phyloP scores from a whole-genome alignment of 2,888 invertebrate genomes.

The Dorcus hopei region DNA sequence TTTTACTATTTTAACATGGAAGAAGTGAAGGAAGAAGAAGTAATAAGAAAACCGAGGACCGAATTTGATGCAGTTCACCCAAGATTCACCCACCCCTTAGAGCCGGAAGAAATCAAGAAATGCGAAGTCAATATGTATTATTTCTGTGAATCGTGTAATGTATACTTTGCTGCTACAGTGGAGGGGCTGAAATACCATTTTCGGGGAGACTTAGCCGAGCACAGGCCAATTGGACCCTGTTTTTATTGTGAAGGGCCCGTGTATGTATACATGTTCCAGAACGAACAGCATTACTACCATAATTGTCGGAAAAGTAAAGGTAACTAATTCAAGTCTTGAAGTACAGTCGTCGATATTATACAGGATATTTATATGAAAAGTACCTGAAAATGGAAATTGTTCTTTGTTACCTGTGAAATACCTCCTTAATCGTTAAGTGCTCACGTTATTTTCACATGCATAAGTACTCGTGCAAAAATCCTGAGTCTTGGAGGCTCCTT shows the following conservation, averaged over 20 bases:
- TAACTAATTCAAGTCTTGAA: constrained; percentile 3
- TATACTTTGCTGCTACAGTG: constrained; percentile 40
- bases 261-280: constrained; percentile 38
- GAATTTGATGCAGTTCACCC: constrained; percentile 45
- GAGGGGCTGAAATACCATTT: constrained; percentile 39
- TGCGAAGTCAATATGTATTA: constrained; percentile 39
- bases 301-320: constrained; percentile 31
- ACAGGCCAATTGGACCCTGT: constrained; percentile 37
- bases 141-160: constrained; percentile 38
- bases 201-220: constrained; percentile 34
- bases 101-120: constrained; percentile 32
- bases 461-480: too few species aligned
- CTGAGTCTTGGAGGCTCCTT: too few species aligned
- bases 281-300: constrained; percentile 35
- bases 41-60: constrained; percentile 12
- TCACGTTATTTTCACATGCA: too few species aligned
- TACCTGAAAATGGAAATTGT: too few species aligned
- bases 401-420: too few species aligned
- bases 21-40: not conserved
- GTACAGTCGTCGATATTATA: constrained; percentile 4
- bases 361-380: too few species aligned
- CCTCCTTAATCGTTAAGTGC: too few species aligned
- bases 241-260: constrained; percentile 43
- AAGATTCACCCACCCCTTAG: constrained; percentile 34
- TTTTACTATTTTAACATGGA: not conserved